Evolutionary conservation across 2,888 invertebrate species (phyloP).

Genomic region (Acrobasis consociella): DNA sequence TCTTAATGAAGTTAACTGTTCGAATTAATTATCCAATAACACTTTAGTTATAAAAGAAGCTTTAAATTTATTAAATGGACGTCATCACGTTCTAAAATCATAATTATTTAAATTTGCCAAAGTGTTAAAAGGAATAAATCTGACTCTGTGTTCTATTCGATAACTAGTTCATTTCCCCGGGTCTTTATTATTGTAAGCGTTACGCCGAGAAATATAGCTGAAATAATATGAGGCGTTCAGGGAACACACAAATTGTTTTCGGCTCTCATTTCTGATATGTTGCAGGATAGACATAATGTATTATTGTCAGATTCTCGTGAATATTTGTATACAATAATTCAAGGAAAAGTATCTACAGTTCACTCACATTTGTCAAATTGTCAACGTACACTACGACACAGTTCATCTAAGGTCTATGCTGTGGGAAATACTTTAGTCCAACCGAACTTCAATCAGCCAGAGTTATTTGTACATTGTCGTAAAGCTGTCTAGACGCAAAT

Average conservation of each 20-base stretch:
- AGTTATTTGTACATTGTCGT: neutral
- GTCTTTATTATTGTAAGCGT: constrained; percentile 7
- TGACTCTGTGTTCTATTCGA: constrained; percentile 31
- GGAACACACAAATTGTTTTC: constrained; percentile 8
- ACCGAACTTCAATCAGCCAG: neutral
- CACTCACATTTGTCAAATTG: no score
- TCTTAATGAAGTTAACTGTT: neutral
- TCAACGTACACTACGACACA: no score
- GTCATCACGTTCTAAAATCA: no score
- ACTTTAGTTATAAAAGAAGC: neutral
- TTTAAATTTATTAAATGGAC: neutral
- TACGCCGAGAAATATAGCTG: neutral
- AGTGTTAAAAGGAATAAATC: constrained; percentile 12
- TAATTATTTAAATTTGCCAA: neutral
- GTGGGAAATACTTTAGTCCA: neutral
- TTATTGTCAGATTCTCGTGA: neutral
- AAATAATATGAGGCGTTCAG: constrained; percentile 8
- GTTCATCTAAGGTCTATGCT: neutral
- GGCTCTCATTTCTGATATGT: neutral
- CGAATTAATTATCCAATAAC: neutral
- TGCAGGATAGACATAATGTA: neutral
- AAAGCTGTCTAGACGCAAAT: neutral
- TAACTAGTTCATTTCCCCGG: constrained; percentile 2
- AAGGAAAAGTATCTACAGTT: neutral
- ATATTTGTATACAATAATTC: neutral